Conservation (phyloP, 1,140 invertebrate species). For the Scaptomyza graminum region DNA sequence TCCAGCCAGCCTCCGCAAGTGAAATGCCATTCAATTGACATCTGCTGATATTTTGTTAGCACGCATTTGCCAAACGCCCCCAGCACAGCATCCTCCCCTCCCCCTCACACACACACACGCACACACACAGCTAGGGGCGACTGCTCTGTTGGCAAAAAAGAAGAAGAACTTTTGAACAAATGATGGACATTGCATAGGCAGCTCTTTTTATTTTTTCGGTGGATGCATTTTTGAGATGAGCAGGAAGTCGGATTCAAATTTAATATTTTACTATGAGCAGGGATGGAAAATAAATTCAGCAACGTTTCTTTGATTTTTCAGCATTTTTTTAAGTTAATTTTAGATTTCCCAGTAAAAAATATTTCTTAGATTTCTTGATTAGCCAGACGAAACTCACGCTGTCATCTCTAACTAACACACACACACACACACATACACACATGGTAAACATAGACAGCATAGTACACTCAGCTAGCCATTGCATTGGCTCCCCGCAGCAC, state of each 20-base stretch:
- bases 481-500: neutral
- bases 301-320: no score
- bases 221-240: neutral
- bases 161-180: slow-evolving; percentile 59
- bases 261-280: no score
- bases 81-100: neutral
- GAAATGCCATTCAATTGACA: slow-evolving; percentile 78
- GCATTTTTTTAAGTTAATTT: no score
- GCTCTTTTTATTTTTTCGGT: slow-evolving; percentile 32
- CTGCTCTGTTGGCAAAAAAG: neutral
- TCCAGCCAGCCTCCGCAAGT: slow-evolving; percentile 64
- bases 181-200: slow-evolving; percentile 55
- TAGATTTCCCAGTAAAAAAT: no score
- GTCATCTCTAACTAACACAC: neutral
- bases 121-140: neutral
- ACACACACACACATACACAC: neutral
- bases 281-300: no score
- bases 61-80: slow-evolving; percentile 15
- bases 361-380: no score
- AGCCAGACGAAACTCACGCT: neutral
- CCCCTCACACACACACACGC: neutral
- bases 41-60: slow-evolving; percentile 55
- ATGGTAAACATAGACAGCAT: no score
- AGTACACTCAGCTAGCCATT: neutral
- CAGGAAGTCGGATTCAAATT: no score